Conservation (phyloP, 2,888 invertebrate genomes). For the Onchidella celtica region DNA sequence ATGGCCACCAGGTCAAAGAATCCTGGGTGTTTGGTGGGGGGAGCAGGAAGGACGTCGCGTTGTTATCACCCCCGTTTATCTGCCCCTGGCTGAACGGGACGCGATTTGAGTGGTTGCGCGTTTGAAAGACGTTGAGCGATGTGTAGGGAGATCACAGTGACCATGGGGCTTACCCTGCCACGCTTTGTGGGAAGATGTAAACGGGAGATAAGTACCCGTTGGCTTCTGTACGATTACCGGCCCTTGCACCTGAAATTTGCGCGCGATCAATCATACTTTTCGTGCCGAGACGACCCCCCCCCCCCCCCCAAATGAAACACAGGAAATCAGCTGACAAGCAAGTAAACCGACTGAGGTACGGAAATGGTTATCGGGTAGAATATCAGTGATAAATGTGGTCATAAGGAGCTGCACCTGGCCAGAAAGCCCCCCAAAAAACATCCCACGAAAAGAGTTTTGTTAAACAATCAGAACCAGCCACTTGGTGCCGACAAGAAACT, state of each 20-base stretch:
- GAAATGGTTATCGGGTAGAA: background rate
- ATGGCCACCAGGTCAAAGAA: too few relatives aligned
- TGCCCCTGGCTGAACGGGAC: background rate
- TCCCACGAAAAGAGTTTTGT: background rate
- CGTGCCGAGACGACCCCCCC: conserved; percentile 7
- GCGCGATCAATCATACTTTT: conserved; percentile 37
- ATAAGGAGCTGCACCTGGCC: conserved; percentile 20
- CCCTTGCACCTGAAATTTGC: conserved; percentile 40
- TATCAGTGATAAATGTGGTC: conserved; percentile 34
- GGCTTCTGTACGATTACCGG: conserved; percentile 23
- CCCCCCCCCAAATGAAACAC: conserved; percentile 35
- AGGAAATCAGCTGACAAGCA: conserved; percentile 23
- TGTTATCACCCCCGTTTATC: conserved; percentile 16
- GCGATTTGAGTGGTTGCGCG: conserved; percentile 7
- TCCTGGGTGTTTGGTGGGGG: too few relatives aligned
- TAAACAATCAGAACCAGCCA: background rate
- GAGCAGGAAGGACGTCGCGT: conserved; percentile 10
- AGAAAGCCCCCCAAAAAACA: too few relatives aligned
- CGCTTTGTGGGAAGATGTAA: conserved; percentile 8
- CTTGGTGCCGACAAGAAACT: too few relatives aligned
- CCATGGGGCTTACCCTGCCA: conserved; percentile 7
- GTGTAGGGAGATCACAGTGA: conserved; percentile 3
- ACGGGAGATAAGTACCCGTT: conserved; percentile 17
- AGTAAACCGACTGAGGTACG: too few relatives aligned
- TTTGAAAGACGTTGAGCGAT: conserved; percentile 28